A percentile compares a stretch with the other conserved stretches of the same genome.
phyloP scores from a whole-genome alignment of 35 echinoderm and acorn worm species.

The Apostichopus californicus region DNA sequence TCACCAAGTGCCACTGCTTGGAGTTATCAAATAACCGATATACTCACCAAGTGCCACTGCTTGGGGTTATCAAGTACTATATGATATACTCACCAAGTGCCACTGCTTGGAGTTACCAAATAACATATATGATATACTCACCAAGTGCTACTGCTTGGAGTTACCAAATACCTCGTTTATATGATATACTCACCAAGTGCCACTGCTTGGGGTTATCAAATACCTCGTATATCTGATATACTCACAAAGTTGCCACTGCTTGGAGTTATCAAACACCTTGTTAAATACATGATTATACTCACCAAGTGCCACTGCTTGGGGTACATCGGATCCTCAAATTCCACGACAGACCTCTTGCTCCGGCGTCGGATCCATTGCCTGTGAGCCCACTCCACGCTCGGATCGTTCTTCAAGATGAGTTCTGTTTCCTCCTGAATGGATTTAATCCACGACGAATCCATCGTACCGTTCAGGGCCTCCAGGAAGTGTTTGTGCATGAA shows the following conservation, averaged over 20 bases:
- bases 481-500: constrained; percentile 78
- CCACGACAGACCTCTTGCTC: constrained; percentile 62
- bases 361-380: constrained; percentile 79
- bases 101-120: too few species aligned
- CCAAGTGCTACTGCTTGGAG: too few species aligned
- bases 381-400: constrained; percentile 77
- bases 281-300: constrained; percentile 8
- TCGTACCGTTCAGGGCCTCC: constrained; percentile 66
- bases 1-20: constrained; percentile 96
- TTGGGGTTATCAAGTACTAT: too few species aligned
- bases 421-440: constrained; percentile 73
- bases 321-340: constrained; percentile 79
- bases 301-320: constrained; percentile 95
- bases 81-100: too few species aligned
- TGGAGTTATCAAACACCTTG: too few species aligned
- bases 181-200: too few species aligned
- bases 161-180: too few species aligned
- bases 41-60: not conserved
- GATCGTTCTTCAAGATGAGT: constrained; percentile 36
- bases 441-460: constrained; percentile 23
- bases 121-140: too few species aligned
- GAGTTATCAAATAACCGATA: not conserved
- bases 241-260: too few species aligned
- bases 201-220: too few species aligned
- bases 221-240: too few species aligned